Conservation (phyloP, 2,797 vertebrate species). For the Alosa sapidissima region DNA sequence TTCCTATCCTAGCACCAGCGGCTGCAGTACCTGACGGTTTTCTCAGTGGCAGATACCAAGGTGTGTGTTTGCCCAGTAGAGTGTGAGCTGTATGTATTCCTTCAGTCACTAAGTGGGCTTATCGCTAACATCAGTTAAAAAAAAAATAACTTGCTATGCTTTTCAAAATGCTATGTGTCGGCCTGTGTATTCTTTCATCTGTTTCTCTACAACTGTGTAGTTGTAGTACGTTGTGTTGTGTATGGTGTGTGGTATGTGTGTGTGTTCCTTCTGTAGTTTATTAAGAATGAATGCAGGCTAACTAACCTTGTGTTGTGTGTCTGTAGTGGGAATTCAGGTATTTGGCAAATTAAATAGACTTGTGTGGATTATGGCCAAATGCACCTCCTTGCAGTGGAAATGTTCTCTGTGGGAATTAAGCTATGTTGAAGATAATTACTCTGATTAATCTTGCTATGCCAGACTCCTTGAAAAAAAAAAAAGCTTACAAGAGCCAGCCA, state of each 20-base stretch:
- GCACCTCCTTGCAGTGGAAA: neutral
- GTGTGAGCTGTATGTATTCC: neutral
- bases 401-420: neutral
- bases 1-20: neutral
- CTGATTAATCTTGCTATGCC: slow-evolving; percentile 6
- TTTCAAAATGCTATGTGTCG: neutral
- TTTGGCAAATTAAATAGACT: slow-evolving; percentile 19
- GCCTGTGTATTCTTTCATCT: neutral
- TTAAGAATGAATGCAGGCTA: neutral
- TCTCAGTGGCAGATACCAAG: neutral
- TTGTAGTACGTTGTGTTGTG: neutral
- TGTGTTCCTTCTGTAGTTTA: neutral
- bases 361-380: slow-evolving; percentile 14
- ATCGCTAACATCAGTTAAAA: neutral
- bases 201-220: neutral
- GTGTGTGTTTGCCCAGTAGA: neutral
- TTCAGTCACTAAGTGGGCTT: neutral
- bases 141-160: neutral
- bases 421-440: neutral
- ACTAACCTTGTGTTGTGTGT: neutral
- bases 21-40: neutral
- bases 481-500: neutral
- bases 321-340: neutral
- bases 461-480: neutral
- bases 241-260: neutral